phyloP scores from a whole-genome alignment of 37 sponge, comb jelly and placozoan genomes.

The Amphimedon queenslandica region DNA sequence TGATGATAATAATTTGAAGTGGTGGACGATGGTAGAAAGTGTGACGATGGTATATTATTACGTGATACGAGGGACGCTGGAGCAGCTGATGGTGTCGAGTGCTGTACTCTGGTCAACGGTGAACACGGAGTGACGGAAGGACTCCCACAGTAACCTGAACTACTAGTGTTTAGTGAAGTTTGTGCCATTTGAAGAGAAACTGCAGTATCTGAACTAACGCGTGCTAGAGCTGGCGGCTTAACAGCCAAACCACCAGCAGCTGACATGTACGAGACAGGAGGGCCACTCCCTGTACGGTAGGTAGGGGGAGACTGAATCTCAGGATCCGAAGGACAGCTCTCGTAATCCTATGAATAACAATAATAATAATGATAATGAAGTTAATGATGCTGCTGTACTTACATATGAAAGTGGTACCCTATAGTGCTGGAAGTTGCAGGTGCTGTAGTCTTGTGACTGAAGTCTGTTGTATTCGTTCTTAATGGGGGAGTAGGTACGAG shows the following conservation, averaged over 20 bases:
- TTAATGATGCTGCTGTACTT: slow-evolving; percentile 12
- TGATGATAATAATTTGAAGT: no score
- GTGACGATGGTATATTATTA: no score
- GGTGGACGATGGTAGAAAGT: no score
- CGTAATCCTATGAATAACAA: slow-evolving; percentile 14
- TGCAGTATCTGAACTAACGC: slow-evolving; percentile 55
- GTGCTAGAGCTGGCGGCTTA: slow-evolving; percentile 42
- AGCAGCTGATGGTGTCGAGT: neutral
- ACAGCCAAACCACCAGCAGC: slow-evolving; percentile 7
- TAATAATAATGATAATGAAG: neutral
- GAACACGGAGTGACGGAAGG: neutral
- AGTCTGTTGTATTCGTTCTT: slow-evolving; percentile 3
- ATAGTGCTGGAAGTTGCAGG: slow-evolving; percentile 27
- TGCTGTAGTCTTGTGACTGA: slow-evolving; percentile 1
- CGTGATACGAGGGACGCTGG: no score
- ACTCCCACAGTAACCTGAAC: slow-evolving; percentile 11
- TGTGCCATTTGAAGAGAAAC: slow-evolving; percentile 11
- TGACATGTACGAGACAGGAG: neutral
- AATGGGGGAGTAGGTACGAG: no score
- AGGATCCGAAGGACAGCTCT: slow-evolving; percentile 34
- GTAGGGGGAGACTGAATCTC: slow-evolving; percentile 8
- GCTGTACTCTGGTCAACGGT: slow-evolving; percentile 1
- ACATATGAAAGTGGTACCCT: slow-evolving; percentile 27
- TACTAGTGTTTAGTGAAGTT: slow-evolving; percentile 5
- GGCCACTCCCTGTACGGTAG: neutral